A percentile compares a stretch with the other conserved stretches of the same genome.
These are phyloP conservation scores for Eupristina koningsbergeri DNA, from an alignment of 1,140 invertebrate genomes.

Conservation along the genomic window DNA sequence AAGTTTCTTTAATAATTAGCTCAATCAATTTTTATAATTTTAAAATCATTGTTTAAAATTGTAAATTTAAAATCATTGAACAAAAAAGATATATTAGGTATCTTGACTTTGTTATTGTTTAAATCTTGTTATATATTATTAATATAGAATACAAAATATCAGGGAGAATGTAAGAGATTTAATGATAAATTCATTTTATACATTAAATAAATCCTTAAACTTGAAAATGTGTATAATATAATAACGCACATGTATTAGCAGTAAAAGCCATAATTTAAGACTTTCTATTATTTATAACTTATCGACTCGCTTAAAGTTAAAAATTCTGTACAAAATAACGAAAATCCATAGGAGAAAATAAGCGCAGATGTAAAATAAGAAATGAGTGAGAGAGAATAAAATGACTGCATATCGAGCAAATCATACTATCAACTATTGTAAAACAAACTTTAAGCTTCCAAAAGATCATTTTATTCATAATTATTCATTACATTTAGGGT, in stretches of 20 bases:
- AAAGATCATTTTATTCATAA: conserved; percentile 7
- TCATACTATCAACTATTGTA: neutral
- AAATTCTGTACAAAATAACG: neutral
- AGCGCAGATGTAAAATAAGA: no score
- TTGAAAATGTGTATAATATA: neutral
- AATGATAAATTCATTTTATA: no score
- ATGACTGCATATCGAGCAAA: neutral
- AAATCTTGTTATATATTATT: no score
- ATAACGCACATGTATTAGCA: neutral
- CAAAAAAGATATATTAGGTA: no score
- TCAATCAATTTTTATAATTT: no score
- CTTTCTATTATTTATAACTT: neutral
- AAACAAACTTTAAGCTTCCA: neutral
- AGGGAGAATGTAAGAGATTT: no score
- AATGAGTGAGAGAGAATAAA: neutral
- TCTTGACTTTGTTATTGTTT: no score
- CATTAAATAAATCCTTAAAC: no score
- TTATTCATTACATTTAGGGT: conserved; percentile 7
- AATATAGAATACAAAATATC: no score
- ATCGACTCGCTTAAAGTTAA: neutral
- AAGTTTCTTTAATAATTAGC: no score
- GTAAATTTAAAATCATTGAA: no score
- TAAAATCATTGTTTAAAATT: no score
- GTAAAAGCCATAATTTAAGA: neutral
- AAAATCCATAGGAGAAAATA: neutral